Evolutionary conservation across 2,888 invertebrate species (phyloP).

Genomic region (Drosophila kambysellisi): DNA sequence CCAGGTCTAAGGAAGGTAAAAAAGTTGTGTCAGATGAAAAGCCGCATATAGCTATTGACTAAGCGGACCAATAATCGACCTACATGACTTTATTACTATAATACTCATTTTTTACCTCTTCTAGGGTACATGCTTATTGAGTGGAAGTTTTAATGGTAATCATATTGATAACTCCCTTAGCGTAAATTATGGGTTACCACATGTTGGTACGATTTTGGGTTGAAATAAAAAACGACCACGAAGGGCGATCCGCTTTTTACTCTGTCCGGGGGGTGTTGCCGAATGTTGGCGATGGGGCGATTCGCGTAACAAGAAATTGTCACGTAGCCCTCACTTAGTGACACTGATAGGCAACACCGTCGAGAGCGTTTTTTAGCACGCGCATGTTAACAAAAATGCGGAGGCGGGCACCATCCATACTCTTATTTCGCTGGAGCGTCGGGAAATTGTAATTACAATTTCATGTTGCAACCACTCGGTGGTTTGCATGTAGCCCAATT

Average conservation of each 20-base stretch:
- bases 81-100: not conserved
- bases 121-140: not conserved
- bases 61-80: not conserved
- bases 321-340: slow-evolving; percentile 67
- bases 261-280: slow-evolving; percentile 50
- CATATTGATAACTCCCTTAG: slow-evolving; percentile 68
- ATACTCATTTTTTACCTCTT: not conserved
- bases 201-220: slow-evolving; percentile 69
- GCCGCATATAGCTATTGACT: not conserved
- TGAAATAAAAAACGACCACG: slow-evolving; percentile 53
- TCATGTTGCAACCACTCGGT: slow-evolving; percentile 70
- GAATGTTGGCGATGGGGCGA: slow-evolving; percentile 54
- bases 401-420: slow-evolving; percentile 26
- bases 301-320: slow-evolving; percentile 76
- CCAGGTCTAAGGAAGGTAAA: not conserved
- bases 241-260: slow-evolving; percentile 63
- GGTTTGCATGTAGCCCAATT: slow-evolving; percentile 45
- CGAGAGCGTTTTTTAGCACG: slow-evolving; percentile 64
- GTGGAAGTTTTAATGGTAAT: slow-evolving; percentile 40
- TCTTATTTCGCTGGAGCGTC: slow-evolving; percentile 35
- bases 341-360: slow-evolving; percentile 55
- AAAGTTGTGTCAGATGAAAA: not conserved
- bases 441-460: slow-evolving; percentile 74
- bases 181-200: slow-evolving; percentile 79
- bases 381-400: slow-evolving; percentile 43